Evolutionary conservation across 1,140 invertebrate genomes (phyloP), one percentile per base, ranked within the genome.

Genomic region (Wasmannia auropunctata): DNA sequence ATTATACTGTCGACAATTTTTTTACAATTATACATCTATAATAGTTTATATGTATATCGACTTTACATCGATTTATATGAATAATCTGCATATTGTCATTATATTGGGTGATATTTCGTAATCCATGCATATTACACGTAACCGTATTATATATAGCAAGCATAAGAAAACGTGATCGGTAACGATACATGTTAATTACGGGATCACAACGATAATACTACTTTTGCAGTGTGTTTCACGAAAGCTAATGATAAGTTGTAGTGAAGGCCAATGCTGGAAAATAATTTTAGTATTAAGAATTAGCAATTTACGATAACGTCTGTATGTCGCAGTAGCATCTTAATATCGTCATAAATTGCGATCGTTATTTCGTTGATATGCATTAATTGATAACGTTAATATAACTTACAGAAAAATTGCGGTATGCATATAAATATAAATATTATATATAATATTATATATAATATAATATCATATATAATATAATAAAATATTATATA

Each of bases 201-300:
- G 3, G 31, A 34, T 16, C 3, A 34, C 63, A n/a, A 65, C 5
- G 14, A 51, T n/a, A n/a, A n/a, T n/a, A n/a, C n/a, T n/a, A n/a
- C n/a, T 16, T 8, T 0, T 1, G 28, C n/a, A 22, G 2, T 46
- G 3, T 63, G 10, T 40, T 22, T 54, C 22, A 40, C 22, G 16
- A 80, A 46, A 63, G n/a, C 10, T 31, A 77, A 62, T 62, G 25
- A 31, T 34, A 62, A 76, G 34, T 8, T 2, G 6, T 3, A n/a
- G 28, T 51, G 16, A 69, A 80, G 63, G 14, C 8, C 5, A 51
- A 40, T 34, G 25, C 11, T 25, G 5, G 31, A 58, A 76, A 28
- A 46, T 75, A 58, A 75, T 46, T 62, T 62, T 8, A 19, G 8
- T 28, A 46, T 76, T 62, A n/a, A 56, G 16, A 69, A 54, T 49